These are phyloP conservation scores for Stomorhina lunata DNA, from an alignment of 2,888 invertebrate species.

Conservation along the genomic window DNA sequence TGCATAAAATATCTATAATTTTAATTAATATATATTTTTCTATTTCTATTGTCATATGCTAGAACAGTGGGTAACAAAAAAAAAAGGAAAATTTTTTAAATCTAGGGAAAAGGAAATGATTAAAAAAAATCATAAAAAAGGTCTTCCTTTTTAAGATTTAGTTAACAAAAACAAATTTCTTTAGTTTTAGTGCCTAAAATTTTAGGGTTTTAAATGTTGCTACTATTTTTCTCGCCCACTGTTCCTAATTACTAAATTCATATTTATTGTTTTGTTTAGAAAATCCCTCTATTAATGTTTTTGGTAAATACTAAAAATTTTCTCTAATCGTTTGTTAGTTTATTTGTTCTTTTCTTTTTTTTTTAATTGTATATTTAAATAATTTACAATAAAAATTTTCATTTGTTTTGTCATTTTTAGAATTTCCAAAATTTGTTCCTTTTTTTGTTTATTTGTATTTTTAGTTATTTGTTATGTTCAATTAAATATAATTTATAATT, in stretches of 20 bases:
- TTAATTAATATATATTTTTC: conserved; percentile 54
- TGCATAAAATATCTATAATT: conserved; percentile 61
- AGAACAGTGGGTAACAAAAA: conserved; percentile 2
- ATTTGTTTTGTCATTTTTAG: conserved; percentile 52
- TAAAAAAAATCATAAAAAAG: too few species aligned
- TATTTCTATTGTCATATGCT: background rate
- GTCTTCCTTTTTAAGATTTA: too few species aligned
- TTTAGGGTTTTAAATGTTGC: too few species aligned
- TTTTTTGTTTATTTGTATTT: conserved; percentile 14
- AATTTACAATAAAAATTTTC: conserved; percentile 44
- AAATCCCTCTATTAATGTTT: conserved; percentile 40
- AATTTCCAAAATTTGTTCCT: conserved; percentile 34
- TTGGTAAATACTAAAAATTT: conserved; percentile 12
- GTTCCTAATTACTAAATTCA: background rate
- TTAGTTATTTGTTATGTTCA: conserved; percentile 49
- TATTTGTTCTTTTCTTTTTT: conserved; percentile 7
- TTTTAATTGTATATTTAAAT: too few species aligned
- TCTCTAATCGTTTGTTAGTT: conserved; percentile 44
- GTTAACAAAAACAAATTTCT: too few species aligned
- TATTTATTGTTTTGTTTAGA: conserved; percentile 37
- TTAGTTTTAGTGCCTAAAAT: too few species aligned
- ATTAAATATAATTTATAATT: conserved; percentile 59
- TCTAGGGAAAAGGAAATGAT: too few species aligned
- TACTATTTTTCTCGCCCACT: background rate
- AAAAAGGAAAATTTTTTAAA: background rate